Conservation (phyloP, 2,888 invertebrate genomes). For the Spisula solida region DNA sequence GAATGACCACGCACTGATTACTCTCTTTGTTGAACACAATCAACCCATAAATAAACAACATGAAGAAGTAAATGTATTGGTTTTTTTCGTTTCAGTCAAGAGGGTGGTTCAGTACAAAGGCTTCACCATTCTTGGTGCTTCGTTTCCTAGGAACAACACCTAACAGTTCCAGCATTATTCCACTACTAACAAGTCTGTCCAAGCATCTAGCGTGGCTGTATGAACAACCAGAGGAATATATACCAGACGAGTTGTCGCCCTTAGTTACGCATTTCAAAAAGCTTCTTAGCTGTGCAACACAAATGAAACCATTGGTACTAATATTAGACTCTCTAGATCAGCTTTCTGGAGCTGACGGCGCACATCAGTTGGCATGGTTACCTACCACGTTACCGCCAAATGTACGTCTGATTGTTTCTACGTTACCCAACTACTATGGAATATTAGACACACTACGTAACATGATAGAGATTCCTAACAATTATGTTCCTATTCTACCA, state of each 20-base stretch:
- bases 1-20: no score
- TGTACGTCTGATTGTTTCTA: slow-evolving; percentile 96
- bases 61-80: neutral
- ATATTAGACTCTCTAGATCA: slow-evolving; percentile 99
- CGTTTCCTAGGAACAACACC: slow-evolving; percentile 98
- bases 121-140: slow-evolving; percentile 93
- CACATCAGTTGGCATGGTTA: slow-evolving; percentile 98
- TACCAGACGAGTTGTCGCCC: slow-evolving; percentile 98
- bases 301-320: slow-evolving; percentile 92
- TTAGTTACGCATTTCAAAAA: slow-evolving; percentile 98
- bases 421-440: slow-evolving; percentile 83
- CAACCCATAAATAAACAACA: no score
- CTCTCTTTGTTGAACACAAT: no score
- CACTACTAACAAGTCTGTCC: slow-evolving; percentile 97
- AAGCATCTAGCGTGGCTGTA: slow-evolving; percentile 93
- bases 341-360: slow-evolving; percentile 96
- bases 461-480: slow-evolving; percentile 80
- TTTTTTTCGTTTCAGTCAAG: slow-evolving; percentile 60
- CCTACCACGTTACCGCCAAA: slow-evolving; percentile 95
- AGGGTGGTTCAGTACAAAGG: slow-evolving; percentile 73
- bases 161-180: slow-evolving; percentile 97
- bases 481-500: slow-evolving; percentile 84
- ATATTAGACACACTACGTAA: slow-evolving; percentile 81
- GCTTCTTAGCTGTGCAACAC: slow-evolving; percentile 90
- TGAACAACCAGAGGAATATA: slow-evolving; percentile 90